Evolutionary conservation across 2,888 invertebrate genomes (phyloP), one percentile per base, ranked within the genome.

Genomic region (Encarsia formosa): DNA sequence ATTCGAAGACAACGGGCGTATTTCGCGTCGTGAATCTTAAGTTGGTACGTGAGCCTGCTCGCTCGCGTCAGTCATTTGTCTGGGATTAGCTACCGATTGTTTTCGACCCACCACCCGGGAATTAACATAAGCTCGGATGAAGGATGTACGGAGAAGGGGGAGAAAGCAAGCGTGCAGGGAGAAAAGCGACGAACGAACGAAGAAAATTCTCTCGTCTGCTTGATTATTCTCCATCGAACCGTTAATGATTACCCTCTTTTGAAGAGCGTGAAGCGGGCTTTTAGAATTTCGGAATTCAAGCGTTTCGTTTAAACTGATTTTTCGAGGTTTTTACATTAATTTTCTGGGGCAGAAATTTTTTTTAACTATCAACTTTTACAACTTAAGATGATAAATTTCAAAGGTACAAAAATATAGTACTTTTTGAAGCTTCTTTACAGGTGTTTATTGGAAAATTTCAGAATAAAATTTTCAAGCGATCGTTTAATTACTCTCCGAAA

Each of bases 121-220:
- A 73, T 73, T 73, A 72, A 71, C 73, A 73, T 73, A 73, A 73
- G 72, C 71, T 71, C 58, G 71, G 71, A 71, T 73, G 69, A 72
- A 71, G 68, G 70, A 71, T 70, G 71, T 67, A 47, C 31, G 15
- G n/a, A 15, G 13, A 15, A 24, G 34, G 15, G 19, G 23, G 32
- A 39, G 11, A 22, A 11, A 11, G 34, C 11, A 19, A 20, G 15
- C 24, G 29, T 23, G n/a, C 23, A 15, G 22, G 37, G 23, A 9
- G 44, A 38, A 38, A 20, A 32, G 46, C 11, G 29, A 13, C 20
- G 35, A n/a, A n/a, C n/a, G n/a, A n/a, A n/a, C n/a, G n/a, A n/a
- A n/a, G n/a, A 37, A 52, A n/a, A n/a, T n/a, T n/a, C n/a, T n/a
- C n/a, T n/a, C n/a, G 48, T 32, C 20, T 20, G 26, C 31, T 42